Evolutionary conservation across 1,140 invertebrate genomes (phyloP).

Genomic region (Drosophila virilis): DNA sequence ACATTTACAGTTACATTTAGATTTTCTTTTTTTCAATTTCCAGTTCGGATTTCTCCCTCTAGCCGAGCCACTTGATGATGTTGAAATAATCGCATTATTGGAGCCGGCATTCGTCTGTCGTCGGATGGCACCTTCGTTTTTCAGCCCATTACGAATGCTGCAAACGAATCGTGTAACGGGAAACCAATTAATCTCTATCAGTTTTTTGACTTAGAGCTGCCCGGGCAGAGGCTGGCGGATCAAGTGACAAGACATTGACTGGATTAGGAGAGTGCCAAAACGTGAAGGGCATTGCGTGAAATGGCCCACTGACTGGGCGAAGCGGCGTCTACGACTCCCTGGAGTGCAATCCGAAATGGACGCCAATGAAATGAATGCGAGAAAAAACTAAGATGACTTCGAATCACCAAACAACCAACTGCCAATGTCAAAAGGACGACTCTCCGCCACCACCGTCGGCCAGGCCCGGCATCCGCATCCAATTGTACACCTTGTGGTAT

Average conservation of each 20-base stretch:
- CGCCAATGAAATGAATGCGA: conserved; percentile 79
- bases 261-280: conserved; percentile 57
- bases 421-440: conserved; percentile 41
- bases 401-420: conserved; percentile 39
- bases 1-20: conserved; percentile 20
- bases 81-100: conserved; percentile 64
- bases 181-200: conserved; percentile 83
- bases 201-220: conserved; percentile 40
- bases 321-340: conserved; percentile 74
- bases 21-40: conserved; percentile 10
- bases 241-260: conserved; percentile 80
- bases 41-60: conserved; percentile 9
- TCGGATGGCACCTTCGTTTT: conserved; percentile 30
- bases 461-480: conserved; percentile 3
- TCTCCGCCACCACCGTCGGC: conserved; percentile 1
- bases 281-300: conserved; percentile 29
- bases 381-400: conserved; percentile 56
- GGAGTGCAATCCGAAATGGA: conserved; percentile 81
- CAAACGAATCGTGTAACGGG: conserved; percentile 58
- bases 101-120: conserved; percentile 3
- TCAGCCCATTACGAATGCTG: conserved; percentile 41
- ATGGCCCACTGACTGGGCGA: conserved; percentile 24
- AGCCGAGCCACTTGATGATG: conserved; percentile 8
- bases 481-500: conserved; percentile 68
- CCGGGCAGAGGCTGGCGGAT: conserved; percentile 54